These are phyloP conservation scores for Dendrocopos noguchii DNA, from an alignment of 2,113 vertebrate genomes.

Conservation along the genomic window DNA sequence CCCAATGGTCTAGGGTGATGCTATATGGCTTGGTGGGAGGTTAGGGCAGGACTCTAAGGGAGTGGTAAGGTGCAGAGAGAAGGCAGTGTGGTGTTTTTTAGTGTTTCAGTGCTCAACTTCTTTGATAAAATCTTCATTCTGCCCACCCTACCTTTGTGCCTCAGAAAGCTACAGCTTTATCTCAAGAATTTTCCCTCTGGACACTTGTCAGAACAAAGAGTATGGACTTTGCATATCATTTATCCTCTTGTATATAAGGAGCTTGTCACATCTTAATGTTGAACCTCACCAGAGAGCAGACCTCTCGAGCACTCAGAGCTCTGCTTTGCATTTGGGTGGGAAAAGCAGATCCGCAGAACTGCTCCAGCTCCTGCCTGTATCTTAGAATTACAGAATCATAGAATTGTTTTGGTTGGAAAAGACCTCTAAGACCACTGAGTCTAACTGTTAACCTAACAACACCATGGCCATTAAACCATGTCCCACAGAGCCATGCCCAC, in stretches of 20 bases:
- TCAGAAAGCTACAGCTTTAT: slow-evolving; percentile 70
- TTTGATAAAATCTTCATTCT: slow-evolving; percentile 70
- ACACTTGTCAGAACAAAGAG: slow-evolving; percentile 73
- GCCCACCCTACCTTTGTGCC: slow-evolving; percentile 61
- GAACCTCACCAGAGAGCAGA: slow-evolving; percentile 72
- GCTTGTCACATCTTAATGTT: slow-evolving; percentile 75
- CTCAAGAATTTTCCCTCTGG: slow-evolving; percentile 68
- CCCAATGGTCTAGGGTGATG: background rate
- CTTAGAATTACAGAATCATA: background rate
- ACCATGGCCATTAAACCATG: too few species aligned
- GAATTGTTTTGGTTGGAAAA: too few species aligned
- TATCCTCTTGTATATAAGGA: slow-evolving; percentile 73
- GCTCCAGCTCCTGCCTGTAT: background rate
- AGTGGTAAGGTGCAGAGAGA: background rate
- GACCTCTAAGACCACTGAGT: too few species aligned
- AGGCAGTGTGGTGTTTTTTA: background rate
- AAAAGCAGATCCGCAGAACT: background rate
- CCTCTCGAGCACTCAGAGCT: slow-evolving; percentile 19
- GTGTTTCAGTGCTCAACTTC: slow-evolving; percentile 37
- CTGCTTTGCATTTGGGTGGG: slow-evolving; percentile 68
- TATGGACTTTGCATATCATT: slow-evolving; percentile 75
- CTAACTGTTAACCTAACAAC: too few species aligned
- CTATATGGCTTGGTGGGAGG: background rate
- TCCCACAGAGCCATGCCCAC: too few species aligned
- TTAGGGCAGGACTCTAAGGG: background rate